Conservation (phyloP, 53 echinoderm and acorn worm species). For the Crossaster papposus region DNA sequence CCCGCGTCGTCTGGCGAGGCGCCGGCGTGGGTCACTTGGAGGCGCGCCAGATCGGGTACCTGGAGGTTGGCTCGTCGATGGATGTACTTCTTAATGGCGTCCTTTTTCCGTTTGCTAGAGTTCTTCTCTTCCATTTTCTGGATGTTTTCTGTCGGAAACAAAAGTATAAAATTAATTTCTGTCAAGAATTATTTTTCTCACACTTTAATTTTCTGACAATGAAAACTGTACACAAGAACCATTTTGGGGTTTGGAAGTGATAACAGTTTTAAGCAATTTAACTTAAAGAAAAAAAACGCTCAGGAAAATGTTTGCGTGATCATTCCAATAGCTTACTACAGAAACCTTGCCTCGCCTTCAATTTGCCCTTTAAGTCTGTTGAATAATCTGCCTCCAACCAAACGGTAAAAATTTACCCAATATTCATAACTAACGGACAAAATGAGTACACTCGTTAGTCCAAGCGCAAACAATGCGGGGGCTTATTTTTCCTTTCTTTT, state of each 20-base stretch:
- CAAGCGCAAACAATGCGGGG: neutral
- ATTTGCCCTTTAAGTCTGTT: neutral
- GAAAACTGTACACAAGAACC: neutral
- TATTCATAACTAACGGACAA: slow-evolving; percentile 15
- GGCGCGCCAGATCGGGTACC: slow-evolving; percentile 26
- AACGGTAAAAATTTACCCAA: slow-evolving; percentile 10
- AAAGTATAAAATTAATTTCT: too few relatives aligned
- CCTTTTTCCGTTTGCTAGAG: slow-evolving; percentile 30
- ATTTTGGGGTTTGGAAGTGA: neutral
- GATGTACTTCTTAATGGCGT: slow-evolving; percentile 56
- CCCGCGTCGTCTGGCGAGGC: slow-evolving; percentile 32
- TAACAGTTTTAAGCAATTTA: neutral
- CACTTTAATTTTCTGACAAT: too few relatives aligned
- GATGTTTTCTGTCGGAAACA: slow-evolving; percentile 51
- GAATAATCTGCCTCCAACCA: neutral
- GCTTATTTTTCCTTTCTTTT: neutral
- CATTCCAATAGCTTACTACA: too few relatives aligned
- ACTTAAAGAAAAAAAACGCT: neutral
- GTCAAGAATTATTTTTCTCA: too few relatives aligned
- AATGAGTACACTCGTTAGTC: neutral
- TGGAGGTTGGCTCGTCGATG: slow-evolving; percentile 56
- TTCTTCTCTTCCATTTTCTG: slow-evolving; percentile 61
- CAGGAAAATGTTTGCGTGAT: too few relatives aligned
- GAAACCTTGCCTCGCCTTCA: neutral
- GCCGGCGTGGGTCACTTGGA: slow-evolving; percentile 25